phyloP scores from a whole-genome alignment of 1,140 invertebrate genomes.

The Drosophila athabasca region DNA sequence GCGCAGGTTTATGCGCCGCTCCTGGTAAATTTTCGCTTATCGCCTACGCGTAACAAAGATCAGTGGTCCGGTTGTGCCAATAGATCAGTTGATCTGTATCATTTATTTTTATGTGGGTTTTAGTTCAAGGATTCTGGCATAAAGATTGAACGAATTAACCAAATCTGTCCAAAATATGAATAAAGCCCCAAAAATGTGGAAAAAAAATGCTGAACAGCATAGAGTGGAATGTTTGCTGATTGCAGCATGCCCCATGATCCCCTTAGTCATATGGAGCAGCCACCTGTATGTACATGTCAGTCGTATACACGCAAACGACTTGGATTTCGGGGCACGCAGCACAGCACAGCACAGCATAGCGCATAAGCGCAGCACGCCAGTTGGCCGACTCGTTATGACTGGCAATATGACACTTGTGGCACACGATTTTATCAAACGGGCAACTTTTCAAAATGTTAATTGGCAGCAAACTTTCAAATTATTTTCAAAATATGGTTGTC shows the following conservation, averaged over 20 bases:
- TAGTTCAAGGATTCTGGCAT: not conserved
- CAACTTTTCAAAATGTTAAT: constrained; percentile 60
- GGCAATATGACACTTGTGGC: constrained; percentile 61
- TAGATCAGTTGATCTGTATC: not conserved
- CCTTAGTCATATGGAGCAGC: constrained; percentile 17
- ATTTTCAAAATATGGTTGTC: constrained; percentile 18
- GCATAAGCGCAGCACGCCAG: constrained; percentile 7
- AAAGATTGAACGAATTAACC: not conserved
- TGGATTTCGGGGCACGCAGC: constrained; percentile 40
- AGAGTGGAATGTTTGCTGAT: not conserved
- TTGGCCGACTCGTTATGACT: constrained; percentile 38
- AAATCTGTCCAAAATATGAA: constrained; percentile 10
- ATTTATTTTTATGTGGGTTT: not conserved
- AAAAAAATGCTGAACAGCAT: too few species aligned
- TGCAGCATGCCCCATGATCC: constrained; percentile 9
- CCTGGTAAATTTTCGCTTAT: constrained; percentile 6
- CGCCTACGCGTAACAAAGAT: constrained; percentile 6
- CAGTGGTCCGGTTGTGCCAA: constrained; percentile 2
- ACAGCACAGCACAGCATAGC: not conserved
- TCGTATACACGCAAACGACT: constrained; percentile 13
- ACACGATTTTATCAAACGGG: constrained; percentile 56
- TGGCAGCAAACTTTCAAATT: constrained; percentile 64
- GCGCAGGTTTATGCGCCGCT: not conserved
- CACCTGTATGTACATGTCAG: constrained; percentile 44
- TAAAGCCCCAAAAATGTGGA: too few species aligned